Percentiles rank a stretch among this genome's conserved stretches.
Evolutionary conservation across 2,797 vertebrate genomes (phyloP).

Genomic region (Scolopax bukidnonensis): DNA sequence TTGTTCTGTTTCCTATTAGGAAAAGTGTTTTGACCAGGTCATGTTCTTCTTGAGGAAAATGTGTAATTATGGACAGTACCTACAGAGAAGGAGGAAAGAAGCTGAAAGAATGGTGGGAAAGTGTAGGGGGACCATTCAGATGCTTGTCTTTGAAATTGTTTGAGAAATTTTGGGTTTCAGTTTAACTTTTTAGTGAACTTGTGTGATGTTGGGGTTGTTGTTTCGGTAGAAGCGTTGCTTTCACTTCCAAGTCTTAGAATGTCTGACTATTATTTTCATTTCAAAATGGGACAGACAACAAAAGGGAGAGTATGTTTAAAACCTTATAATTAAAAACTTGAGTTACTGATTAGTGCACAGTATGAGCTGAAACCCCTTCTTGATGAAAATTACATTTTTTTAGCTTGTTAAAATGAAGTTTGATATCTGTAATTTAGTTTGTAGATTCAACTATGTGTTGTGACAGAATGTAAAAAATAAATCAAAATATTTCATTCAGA

Average conservation of each 20-base stretch:
- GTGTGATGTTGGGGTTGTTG: background rate
- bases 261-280: background rate
- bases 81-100: background rate
- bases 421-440: background rate
- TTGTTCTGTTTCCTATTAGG: background rate
- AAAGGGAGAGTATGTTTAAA: background rate
- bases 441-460: background rate
- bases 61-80: background rate
- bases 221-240: background rate
- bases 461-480: background rate
- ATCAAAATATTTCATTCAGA: background rate
- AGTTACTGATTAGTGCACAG: background rate
- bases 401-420: background rate
- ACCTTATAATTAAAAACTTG: background rate
- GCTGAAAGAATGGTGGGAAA: background rate
- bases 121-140: background rate
- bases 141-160: background rate
- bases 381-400: background rate
- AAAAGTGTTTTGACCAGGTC: background rate
- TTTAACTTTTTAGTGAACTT: background rate
- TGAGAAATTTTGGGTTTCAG: background rate
- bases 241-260: background rate
- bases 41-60: background rate
- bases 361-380: background rate
- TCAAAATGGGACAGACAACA: background rate